Percentiles rank a stretch among this genome's conserved stretches.
These are phyloP conservation scores for Penaeus indicus DNA, from an alignment of 1,140 invertebrate species.

Conservation along the genomic window DNA sequence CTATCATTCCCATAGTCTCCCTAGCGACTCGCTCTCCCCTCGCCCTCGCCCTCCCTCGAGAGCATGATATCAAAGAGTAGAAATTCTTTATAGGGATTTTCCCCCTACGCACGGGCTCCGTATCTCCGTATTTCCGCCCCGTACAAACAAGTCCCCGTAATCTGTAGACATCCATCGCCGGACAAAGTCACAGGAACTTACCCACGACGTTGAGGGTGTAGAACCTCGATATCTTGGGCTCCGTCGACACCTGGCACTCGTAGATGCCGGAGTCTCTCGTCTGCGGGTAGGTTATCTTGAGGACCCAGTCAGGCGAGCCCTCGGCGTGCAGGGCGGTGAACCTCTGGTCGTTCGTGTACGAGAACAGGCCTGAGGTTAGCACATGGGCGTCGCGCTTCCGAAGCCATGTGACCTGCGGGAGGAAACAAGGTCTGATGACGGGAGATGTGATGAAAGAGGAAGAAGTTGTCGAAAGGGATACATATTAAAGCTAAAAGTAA, in stretches of 20 bases:
- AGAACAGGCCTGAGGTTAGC: conserved; percentile 86
- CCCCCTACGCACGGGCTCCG: no score
- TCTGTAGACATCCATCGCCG: neutral
- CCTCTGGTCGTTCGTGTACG: conserved; percentile 88
- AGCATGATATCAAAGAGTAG: no score
- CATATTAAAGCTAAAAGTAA: no score
- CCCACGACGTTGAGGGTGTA: conserved; percentile 69
- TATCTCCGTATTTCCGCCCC: no score
- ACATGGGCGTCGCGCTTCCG: conserved; percentile 90
- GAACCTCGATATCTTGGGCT: conserved; percentile 69
- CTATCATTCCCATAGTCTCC: neutral
- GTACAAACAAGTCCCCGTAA: no score
- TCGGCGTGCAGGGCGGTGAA: conserved; percentile 88
- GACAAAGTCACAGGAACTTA: conserved; percentile 64
- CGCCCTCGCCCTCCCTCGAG: no score
- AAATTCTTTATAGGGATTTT: no score
- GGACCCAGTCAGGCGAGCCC: conserved; percentile 90
- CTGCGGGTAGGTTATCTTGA: conserved; percentile 90
- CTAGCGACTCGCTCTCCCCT: neutral
- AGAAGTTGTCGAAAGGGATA: no score
- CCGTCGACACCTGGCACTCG: conserved; percentile 72
- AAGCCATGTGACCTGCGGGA: conserved; percentile 89
- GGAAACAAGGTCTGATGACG: neutral
- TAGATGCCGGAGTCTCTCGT: conserved; percentile 77
- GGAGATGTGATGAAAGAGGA: no score